Evolutionary conservation across 2,113 vertebrate genomes (phyloP).

Genomic region (Casuarius casuarius): DNA sequence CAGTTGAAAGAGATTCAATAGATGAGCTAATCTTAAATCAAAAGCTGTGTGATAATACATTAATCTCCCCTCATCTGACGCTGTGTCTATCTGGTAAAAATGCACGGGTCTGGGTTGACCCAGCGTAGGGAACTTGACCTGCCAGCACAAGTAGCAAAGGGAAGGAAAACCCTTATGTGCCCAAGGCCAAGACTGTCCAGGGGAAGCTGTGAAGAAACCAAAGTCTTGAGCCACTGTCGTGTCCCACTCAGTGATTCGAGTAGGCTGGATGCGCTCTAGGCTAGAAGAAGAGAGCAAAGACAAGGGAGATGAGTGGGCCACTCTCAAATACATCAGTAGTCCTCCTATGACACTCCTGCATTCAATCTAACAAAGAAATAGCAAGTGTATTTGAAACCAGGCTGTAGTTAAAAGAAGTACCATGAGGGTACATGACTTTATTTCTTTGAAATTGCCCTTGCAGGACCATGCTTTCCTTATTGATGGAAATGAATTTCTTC

Average conservation of each 20-base stretch:
- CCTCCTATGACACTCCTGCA: not conserved
- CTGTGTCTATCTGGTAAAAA: not conserved
- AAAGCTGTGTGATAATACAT: slow-evolving; percentile 44
- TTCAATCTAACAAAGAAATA: not conserved
- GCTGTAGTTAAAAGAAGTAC: not conserved
- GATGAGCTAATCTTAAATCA: slow-evolving; percentile 51
- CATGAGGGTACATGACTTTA: not conserved
- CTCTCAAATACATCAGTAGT: not conserved
- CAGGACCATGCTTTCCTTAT: not conserved
- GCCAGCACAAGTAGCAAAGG: not conserved
- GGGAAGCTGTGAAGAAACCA: not conserved
- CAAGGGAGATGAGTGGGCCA: not conserved
- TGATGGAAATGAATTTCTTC: not conserved
- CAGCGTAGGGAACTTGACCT: not conserved
- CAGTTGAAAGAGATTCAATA: slow-evolving; percentile 10
- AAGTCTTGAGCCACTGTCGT: not conserved
- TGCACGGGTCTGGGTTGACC: not conserved
- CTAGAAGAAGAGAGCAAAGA: not conserved
- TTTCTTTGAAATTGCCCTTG: not conserved
- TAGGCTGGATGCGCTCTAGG: not conserved
- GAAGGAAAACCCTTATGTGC: not conserved
- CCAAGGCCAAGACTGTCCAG: rapidly evolving
- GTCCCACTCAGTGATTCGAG: not conserved
- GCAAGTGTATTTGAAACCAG: not conserved
- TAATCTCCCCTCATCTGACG: slow-evolving; percentile 27